Conservation (phyloP, 1,140 invertebrate species). For the Drosophila triauraria region DNA sequence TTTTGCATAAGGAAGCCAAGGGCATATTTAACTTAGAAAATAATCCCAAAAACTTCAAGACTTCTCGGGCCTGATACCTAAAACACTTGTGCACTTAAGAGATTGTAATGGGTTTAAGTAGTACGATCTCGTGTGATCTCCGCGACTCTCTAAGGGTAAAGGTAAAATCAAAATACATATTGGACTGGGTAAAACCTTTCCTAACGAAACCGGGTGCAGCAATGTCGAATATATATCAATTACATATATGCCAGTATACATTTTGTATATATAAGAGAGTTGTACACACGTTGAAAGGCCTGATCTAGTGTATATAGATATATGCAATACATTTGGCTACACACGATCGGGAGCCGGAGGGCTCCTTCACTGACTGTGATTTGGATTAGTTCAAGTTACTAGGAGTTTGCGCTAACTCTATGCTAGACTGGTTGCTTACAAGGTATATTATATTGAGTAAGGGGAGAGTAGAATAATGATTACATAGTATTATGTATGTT, state of each 20-base stretch:
- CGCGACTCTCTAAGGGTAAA: constrained; percentile 14
- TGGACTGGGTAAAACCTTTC: constrained; percentile 31
- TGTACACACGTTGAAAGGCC: constrained; percentile 74
- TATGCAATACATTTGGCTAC: constrained; percentile 79
- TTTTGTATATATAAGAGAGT: constrained; percentile 56
- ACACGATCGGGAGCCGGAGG: constrained; percentile 51
- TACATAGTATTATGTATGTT: constrained; percentile 38
- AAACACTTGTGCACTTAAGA: constrained; percentile 25
- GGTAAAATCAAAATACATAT: constrained; percentile 20
- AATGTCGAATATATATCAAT: constrained; percentile 52
- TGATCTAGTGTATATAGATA: constrained; percentile 62
- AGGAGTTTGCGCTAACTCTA: constrained; percentile 47
- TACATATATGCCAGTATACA: constrained; percentile 53
- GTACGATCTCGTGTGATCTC: neutral
- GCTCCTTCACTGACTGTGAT: constrained; percentile 58
- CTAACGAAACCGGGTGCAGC: neutral
- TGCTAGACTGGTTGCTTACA: constrained; percentile 51
- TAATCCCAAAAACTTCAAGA: constrained; percentile 8
- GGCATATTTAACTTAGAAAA: constrained; percentile 36
- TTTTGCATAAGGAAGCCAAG: constrained; percentile 70
- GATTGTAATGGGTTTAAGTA: constrained; percentile 22
- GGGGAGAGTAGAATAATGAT: constrained; percentile 45
- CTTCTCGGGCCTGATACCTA: neutral
- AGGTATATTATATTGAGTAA: constrained; percentile 43
- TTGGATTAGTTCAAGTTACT: constrained; percentile 67